Conservation (phyloP, 2,888 invertebrate species). For the Drosophila gaucha region DNA sequence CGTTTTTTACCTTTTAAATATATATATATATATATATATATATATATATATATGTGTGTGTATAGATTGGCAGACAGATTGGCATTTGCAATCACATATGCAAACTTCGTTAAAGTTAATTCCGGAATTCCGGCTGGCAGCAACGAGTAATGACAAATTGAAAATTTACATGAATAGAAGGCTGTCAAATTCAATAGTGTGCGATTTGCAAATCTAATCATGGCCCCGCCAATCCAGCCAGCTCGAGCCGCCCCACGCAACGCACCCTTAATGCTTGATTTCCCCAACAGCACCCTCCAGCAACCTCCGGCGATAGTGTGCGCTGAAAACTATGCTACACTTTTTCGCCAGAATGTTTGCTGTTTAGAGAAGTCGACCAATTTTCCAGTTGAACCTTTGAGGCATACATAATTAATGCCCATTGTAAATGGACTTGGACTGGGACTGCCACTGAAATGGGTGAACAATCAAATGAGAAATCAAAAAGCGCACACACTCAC, state of each 20-base stretch:
- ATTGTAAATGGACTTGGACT: slow-evolving; percentile 39
- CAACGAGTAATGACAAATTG: slow-evolving; percentile 42
- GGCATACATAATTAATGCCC: slow-evolving; percentile 63
- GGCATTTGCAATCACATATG: slow-evolving; percentile 9
- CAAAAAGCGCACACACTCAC: slow-evolving; percentile 43
- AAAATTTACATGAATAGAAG: slow-evolving; percentile 52
- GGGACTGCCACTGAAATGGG: slow-evolving; percentile 36
- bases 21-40: background rate
- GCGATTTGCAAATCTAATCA: slow-evolving; percentile 58
- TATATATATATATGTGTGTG: background rate
- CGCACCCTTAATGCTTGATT: slow-evolving; percentile 2
- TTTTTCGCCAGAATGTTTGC: slow-evolving; percentile 44
- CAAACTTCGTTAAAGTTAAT: slow-evolving; percentile 34
- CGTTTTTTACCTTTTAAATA: slow-evolving; percentile 10
- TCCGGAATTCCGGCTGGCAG: slow-evolving; percentile 38
- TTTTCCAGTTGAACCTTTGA: slow-evolving; percentile 50
- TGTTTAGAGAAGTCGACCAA: slow-evolving; percentile 28
- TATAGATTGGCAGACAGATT: background rate
- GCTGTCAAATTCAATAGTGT: slow-evolving; percentile 55
- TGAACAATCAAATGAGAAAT: slow-evolving; percentile 54
- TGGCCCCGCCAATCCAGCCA: slow-evolving; percentile 17
- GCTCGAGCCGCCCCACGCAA: background rate
- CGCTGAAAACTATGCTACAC: slow-evolving; percentile 53
- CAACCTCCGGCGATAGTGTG: background rate
- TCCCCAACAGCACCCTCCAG: background rate